Conservation (phyloP, 2,888 invertebrate species). For the Cheilosia vernalis region DNA sequence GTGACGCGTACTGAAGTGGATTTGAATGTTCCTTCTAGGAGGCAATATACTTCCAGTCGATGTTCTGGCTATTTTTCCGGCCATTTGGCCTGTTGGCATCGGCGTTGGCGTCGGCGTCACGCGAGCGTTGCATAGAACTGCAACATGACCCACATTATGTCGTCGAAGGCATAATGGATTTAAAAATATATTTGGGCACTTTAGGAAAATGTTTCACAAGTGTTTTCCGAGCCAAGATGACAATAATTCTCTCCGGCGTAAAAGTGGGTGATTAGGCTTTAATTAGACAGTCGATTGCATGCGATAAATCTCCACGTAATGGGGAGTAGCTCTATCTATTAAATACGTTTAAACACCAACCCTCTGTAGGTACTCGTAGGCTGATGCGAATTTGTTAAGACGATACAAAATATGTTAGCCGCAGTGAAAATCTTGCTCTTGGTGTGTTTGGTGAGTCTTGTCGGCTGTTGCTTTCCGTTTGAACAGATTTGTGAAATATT, state of each 20-base stretch:
- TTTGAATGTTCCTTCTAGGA: conserved; percentile 37
- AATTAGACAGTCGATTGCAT: conserved; percentile 50
- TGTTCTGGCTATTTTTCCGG: conserved; percentile 40
- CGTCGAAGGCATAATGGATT: conserved; percentile 55
- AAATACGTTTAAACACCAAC: conserved; percentile 20
- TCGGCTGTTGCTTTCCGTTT: neutral
- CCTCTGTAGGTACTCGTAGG: conserved; percentile 35
- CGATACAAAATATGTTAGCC: conserved; percentile 27
- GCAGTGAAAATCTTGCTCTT: conserved; percentile 55
- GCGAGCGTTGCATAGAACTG: conserved; percentile 13
- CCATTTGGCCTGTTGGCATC: conserved; percentile 42
- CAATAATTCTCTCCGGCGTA: conserved; percentile 30
- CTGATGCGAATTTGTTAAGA: conserved; percentile 27
- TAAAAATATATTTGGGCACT: conserved; percentile 55
- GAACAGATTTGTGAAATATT: neutral
- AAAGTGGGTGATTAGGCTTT: conserved; percentile 42
- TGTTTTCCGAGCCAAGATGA: conserved; percentile 39
- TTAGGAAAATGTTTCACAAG: conserved; percentile 40
- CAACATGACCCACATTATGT: conserved; percentile 62
- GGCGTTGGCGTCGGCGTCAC: neutral
- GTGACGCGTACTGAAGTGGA: conserved; percentile 63
- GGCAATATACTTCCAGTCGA: conserved; percentile 46
- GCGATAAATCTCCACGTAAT: conserved; percentile 20
- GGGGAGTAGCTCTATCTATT: conserved; percentile 20
- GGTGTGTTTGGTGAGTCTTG: conserved; percentile 71